Base-by-base conservation (phyloP, 2,888 invertebrate genomes). In the Zeuzera pyrina region DNA sequence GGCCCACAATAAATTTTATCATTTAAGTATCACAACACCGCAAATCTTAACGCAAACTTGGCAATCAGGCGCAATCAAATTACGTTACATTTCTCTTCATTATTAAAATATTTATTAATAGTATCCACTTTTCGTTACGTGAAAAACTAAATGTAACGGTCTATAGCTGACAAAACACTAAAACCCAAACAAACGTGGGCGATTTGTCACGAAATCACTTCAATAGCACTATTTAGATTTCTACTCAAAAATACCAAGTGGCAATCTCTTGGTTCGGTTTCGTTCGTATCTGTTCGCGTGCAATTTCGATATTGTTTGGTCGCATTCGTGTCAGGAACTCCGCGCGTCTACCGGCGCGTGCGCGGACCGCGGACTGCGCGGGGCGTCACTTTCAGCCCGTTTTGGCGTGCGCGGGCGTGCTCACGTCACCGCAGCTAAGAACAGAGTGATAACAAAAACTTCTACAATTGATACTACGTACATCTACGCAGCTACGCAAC, bases 401-500 rank as follows among this genome's bases (percentile, higher is more conserved):
- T 59, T 65, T 50, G 63, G 63, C 49, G 64, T 52, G 46, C 58
- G 66, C 58, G 66, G 65, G 59, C 61, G 57, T 52, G 52, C 41
- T 56, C 57, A 49, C 77, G 65, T 68, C 71, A 63, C 61, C 57
- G 59, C 60, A 43, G 57, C 52, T 59, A 57, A 64, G 66, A 61
- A 66, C 77, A 62, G 61, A 77, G 66, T 79, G 79, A 79, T 79
- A 79, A 77, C 71, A 68, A 71, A 69, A 69, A 64, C 62, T 55
- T 48, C 53, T 52, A 61, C 63, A 61, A 66, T 60, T 69, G 66
- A 68, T 69, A 41, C 32, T 32, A 35, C 31, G 26, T 10, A 15
- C 47, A 49, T 43, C 35, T 39, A 38, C 43, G 42, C 49, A 47
- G 51, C 52, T 52, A 59, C 54, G 54, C 55, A 50, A 31, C 42